Evolutionary conservation across 2,797 vertebrate species (phyloP).

Genomic region (Aphelocoma californica): DNA sequence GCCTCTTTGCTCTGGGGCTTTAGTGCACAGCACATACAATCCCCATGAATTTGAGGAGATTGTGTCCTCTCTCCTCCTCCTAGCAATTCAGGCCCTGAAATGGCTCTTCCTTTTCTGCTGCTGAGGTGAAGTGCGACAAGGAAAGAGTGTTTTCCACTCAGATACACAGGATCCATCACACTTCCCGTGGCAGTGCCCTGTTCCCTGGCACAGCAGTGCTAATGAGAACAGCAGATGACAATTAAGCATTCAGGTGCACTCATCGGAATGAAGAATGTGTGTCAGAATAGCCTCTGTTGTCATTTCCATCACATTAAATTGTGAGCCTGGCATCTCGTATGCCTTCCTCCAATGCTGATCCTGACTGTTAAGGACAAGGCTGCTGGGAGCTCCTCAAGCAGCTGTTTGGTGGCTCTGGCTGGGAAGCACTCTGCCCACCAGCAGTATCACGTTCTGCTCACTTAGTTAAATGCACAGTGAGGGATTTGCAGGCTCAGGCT

Average conservation of each 20-base stretch:
- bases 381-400: not conserved
- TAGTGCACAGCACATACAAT: not conserved
- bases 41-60: not conserved
- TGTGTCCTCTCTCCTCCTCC: not conserved
- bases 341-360: not conserved
- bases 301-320: not conserved
- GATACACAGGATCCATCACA: not conserved
- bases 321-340: fast-evolving
- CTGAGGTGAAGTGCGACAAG: not conserved
- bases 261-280: not conserved
- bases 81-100: not conserved
- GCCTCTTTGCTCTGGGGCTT: not conserved
- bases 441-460: not conserved
- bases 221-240: not conserved
- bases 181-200: not conserved
- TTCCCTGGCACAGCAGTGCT: not conserved
- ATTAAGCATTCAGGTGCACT: not conserved
- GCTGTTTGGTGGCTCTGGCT: not conserved
- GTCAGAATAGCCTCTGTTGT: not conserved
- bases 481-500: not conserved
- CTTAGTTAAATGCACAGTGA: not conserved
- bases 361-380: not conserved
- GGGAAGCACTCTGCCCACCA: not conserved
- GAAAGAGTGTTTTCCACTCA: not conserved
- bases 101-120: not conserved